These are phyloP conservation scores for Andrena hattorfiana DNA, from an alignment of 2,888 invertebrate species.

Conservation along the genomic window DNA sequence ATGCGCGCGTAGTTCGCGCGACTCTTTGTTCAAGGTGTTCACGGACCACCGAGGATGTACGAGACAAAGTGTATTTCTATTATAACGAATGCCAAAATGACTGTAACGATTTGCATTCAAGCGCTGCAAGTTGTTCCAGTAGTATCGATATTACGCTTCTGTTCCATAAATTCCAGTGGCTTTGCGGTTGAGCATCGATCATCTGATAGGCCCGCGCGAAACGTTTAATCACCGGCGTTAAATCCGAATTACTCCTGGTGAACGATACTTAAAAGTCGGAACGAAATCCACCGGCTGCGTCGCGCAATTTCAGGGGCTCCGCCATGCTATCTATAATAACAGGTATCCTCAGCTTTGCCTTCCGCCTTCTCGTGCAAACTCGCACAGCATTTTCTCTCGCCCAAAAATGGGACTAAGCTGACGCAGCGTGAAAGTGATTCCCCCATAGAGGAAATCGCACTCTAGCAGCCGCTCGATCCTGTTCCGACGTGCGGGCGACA, in stretches of 20 bases:
- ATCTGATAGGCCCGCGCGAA: background rate
- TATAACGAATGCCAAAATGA: conserved; percentile 16
- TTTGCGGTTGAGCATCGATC: conserved; percentile 19
- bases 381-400: no score
- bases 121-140: conserved; percentile 35
- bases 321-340: no score
- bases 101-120: conserved; percentile 35
- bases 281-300: no score
- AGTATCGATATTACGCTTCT: conserved; percentile 34
- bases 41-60: conserved; percentile 31
- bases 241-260: no score
- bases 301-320: no score
- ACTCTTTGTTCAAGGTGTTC: conserved; percentile 46
- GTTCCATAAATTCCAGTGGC: background rate
- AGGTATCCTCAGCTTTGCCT: no score
- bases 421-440: no score
- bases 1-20: conserved; percentile 24
- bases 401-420: no score
- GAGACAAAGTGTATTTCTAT: conserved; percentile 28
- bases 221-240: background rate
- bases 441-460: no score
- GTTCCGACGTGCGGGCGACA: background rate
- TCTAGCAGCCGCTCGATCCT: no score
- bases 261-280: no score
- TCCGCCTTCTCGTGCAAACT: no score